Percentiles rank a stretch among this genome's conserved stretches.
Evolutionary conservation across 2,797 vertebrate species (phyloP).

Genomic region (Ciconia nigra): DNA sequence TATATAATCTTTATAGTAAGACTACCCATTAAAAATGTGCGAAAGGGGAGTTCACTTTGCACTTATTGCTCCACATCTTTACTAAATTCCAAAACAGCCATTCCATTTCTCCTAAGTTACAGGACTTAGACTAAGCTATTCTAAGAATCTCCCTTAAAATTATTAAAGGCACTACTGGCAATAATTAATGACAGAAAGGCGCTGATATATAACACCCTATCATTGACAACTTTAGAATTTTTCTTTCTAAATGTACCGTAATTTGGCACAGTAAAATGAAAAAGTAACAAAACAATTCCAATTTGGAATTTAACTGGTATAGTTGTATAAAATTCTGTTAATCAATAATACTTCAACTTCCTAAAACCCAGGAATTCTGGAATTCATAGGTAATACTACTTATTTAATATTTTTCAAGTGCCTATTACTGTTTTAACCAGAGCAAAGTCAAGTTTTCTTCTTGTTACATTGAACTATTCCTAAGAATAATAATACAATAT

Average conservation of each 20-base stretch:
- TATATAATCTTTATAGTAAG: slow-evolving; percentile 80
- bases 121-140: slow-evolving; percentile 69
- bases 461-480: slow-evolving; percentile 98
- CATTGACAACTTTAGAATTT: slow-evolving; percentile 77
- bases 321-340: slow-evolving; percentile 96
- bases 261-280: slow-evolving; percentile 96
- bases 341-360: slow-evolving; percentile 87
- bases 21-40: slow-evolving; percentile 78
- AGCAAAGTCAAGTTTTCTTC: slow-evolving; percentile 96
- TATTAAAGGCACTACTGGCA: slow-evolving; percentile 99
- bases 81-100: slow-evolving; percentile 17
- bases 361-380: slow-evolving; percentile 86
- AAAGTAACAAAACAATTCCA: slow-evolving; percentile 99
- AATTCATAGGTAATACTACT: slow-evolving; percentile 87
- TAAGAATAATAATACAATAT: slow-evolving; percentile 98
- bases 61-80: slow-evolving; percentile 84
- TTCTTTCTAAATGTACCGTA: slow-evolving; percentile 89
- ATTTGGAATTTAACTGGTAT: slow-evolving; percentile 98
- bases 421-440: slow-evolving; percentile 90
- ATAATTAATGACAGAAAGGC: slow-evolving; percentile 84
- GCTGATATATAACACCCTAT: slow-evolving; percentile 74
- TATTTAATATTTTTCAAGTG: slow-evolving; percentile 81
- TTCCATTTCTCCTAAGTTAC: neutral
- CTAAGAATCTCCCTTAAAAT: slow-evolving; percentile 89
- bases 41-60: slow-evolving; percentile 77